Evolutionary conservation across 1,140 invertebrate genomes (phyloP).

Genomic region (Drosophila gunungcola): DNA sequence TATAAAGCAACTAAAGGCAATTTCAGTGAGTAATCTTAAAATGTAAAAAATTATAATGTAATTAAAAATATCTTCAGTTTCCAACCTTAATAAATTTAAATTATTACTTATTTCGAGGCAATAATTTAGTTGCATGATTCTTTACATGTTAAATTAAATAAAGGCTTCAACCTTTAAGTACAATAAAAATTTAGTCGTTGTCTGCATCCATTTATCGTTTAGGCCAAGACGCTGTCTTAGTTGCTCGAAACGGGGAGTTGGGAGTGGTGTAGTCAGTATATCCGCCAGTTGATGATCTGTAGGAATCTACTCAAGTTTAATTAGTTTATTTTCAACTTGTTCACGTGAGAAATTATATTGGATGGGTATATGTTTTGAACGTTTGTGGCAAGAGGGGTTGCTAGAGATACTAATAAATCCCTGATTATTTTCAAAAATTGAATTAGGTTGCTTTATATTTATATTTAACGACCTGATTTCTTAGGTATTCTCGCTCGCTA

Average conservation of each 20-base stretch:
- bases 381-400: constrained; percentile 1
- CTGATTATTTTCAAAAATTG: constrained; percentile 3
- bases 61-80: too few relatives aligned
- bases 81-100: background rate
- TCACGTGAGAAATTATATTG: constrained; percentile 6
- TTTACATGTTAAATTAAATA: constrained; percentile 2
- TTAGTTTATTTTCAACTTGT: constrained; percentile 4
- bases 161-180: constrained; percentile 1
- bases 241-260: background rate
- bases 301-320: background rate
- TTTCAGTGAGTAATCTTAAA: background rate
- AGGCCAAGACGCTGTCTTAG: background rate
- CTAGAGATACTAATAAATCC: constrained; percentile 2
- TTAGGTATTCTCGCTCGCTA: too few relatives aligned
- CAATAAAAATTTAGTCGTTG: background rate
- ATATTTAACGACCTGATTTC: too few relatives aligned
- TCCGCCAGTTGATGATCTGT: constrained; percentile 2
- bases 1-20: background rate
- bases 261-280: background rate
- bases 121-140: background rate
- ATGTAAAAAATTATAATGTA: too few relatives aligned
- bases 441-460: background rate
- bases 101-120: background rate
- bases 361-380: constrained; percentile 4
- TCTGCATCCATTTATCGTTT: constrained; percentile 1